Evolutionary conservation across 2,113 vertebrate genomes (phyloP).

Genomic region (Limanda limanda): DNA sequence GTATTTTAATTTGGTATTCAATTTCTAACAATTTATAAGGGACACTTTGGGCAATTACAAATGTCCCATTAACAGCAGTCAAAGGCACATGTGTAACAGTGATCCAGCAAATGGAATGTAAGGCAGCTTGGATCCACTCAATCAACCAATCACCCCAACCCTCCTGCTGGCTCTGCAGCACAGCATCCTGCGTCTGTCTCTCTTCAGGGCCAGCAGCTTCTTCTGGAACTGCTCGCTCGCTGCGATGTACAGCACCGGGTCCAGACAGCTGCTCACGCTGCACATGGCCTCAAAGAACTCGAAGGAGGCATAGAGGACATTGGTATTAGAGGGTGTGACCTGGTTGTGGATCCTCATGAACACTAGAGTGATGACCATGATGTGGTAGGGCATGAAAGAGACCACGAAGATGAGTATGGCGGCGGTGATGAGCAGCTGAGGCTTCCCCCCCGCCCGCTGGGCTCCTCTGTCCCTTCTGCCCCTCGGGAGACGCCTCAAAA

Average conservation of each 20-base stretch:
- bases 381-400: conserved; percentile 84
- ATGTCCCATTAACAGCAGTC: not conserved
- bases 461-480: conserved; percentile 40
- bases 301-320: conserved; percentile 68
- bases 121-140: not conserved
- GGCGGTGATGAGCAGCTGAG: conserved; percentile 79
- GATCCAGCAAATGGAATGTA: not conserved
- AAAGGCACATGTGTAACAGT: not conserved
- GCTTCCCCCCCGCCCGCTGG: conserved; percentile 64
- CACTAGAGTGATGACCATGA: conserved; percentile 78
- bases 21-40: not conserved
- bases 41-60: not conserved
- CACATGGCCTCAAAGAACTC: conserved; percentile 83
- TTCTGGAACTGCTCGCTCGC: conserved; percentile 81
- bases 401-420: conserved; percentile 81
- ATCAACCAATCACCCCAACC: conserved; percentile 59
- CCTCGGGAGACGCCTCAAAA: conserved; percentile 66
- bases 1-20: not conserved
- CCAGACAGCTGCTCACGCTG: conserved; percentile 83
- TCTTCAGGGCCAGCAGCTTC: conserved; percentile 60
- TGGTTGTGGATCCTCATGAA: conserved; percentile 73
- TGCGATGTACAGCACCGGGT: conserved; percentile 84
- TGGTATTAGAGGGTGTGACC: conserved; percentile 58
- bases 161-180: conserved; percentile 64
- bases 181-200: conserved; percentile 30